Evolutionary conservation across 2,888 invertebrate species (phyloP).

Genomic region (Aelia acuminata): DNA sequence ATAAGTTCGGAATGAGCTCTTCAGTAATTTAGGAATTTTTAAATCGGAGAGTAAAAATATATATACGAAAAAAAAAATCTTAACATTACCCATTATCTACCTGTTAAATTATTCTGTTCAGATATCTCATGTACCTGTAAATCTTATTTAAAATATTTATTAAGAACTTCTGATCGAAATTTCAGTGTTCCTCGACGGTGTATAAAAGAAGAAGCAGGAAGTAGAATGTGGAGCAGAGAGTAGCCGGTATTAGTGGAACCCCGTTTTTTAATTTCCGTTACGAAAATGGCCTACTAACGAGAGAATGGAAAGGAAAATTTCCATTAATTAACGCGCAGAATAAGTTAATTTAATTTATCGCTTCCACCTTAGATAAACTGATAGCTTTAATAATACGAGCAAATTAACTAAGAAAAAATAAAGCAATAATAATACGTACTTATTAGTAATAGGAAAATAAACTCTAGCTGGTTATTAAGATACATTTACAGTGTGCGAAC

Average conservation of each 20-base stretch:
- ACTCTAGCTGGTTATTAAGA: too few relatives aligned
- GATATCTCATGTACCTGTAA: too few relatives aligned
- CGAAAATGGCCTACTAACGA: conserved; percentile 38
- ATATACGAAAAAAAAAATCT: too few relatives aligned
- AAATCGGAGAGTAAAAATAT: too few relatives aligned
- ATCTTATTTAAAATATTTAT: not conserved
- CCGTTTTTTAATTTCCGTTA: conserved; percentile 40
- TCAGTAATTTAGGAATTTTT: too few relatives aligned
- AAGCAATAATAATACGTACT: not conserved
- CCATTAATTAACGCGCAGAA: not conserved
- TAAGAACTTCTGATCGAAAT: not conserved
- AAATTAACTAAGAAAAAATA: not conserved
- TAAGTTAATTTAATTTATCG: conserved; percentile 32
- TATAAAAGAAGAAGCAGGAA: not conserved
- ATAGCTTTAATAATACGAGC: too few relatives aligned
- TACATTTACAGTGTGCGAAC: too few relatives aligned
- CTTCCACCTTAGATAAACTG: not conserved
- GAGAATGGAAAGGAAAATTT: conserved; percentile 25
- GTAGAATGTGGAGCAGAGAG: conserved; percentile 20
- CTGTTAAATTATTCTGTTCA: too few relatives aligned
- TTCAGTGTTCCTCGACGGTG: not conserved
- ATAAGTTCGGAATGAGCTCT: too few relatives aligned
- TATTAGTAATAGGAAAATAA: too few relatives aligned
- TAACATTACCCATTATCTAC: too few relatives aligned
- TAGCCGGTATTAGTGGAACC: not conserved